Evolutionary conservation across 2,888 invertebrate genomes (phyloP).

Genomic region (Siphonodentalium dalli): DNA sequence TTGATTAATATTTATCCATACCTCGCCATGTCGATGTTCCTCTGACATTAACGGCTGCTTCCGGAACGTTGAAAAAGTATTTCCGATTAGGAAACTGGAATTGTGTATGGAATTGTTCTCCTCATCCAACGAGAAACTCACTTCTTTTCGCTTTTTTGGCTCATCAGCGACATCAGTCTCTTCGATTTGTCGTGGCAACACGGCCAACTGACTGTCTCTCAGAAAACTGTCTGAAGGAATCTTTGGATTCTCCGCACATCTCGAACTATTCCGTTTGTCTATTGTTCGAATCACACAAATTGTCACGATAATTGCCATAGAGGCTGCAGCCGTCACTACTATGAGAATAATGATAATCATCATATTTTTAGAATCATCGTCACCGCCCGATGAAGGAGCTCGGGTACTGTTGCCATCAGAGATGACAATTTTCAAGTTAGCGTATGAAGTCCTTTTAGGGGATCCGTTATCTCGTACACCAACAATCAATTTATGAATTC

Average conservation of each 20-base stretch:
- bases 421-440: constrained; percentile 34
- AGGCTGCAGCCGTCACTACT: constrained; percentile 41
- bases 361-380: constrained; percentile 40
- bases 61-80: constrained; percentile 47
- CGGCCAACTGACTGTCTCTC: too few species aligned
- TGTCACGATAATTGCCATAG: constrained; percentile 40
- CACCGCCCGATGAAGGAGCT: constrained; percentile 16
- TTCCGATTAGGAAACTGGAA: constrained; percentile 43
- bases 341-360: constrained; percentile 46
- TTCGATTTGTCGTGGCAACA: too few species aligned
- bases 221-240: too few species aligned
- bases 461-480: constrained; percentile 47
- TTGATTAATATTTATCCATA: too few species aligned
- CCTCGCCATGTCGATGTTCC: constrained; percentile 43
- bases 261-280: too few species aligned
- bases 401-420: constrained; percentile 41
- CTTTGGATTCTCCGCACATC: too few species aligned
- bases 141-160: too few species aligned
- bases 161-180: too few species aligned
- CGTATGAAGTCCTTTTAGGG: constrained; percentile 34
- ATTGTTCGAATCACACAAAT: constrained; percentile 46
- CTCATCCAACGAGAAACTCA: constrained; percentile 52
- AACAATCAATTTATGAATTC: constrained; percentile 41
- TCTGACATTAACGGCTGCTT: constrained; percentile 36
- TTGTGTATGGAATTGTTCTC: constrained; percentile 37